Base-by-base conservation (phyloP, 1,140 invertebrate genomes). In the Polyergus mexicanus region DNA sequence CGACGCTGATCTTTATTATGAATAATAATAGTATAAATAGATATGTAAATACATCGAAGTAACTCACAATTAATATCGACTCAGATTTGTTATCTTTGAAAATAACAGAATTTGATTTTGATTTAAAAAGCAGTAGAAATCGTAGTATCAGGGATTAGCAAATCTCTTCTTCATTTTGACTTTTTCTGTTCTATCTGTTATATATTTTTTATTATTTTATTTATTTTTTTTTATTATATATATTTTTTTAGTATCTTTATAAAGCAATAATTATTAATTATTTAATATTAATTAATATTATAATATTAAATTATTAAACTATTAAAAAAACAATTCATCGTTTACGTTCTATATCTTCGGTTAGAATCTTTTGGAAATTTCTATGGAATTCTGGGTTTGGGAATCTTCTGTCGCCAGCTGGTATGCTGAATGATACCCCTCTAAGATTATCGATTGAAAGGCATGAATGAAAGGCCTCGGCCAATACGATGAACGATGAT, bases 401-500 rank as follows among this genome's bases (percentile, higher is more conserved):
- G 19, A 72, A 44, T 56, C 19, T 58, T 71, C 51, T 44, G 25
- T 2, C 10, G 25, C 44, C 65, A 81, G 77, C 77, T 71, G 77
- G 65, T 41, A n/a, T n/a, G n/a, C n/a, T 60, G 68, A 83, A 83
- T 72, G 68, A 83, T 83, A 74, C 51, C 13, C 28, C n/a, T 83
- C 38, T 60, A 72, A 72, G 78, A 72, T 83, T 83, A 74, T 28
- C 38, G 54, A 62, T n/a, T 83, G 54, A 28, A 60, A 51, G 38
- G 78, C 68, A 74, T 72, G 68, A 83, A 83, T 72, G 78, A 72
- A 60, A 83, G 78, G n/a, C 66, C 72, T 44, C 51, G 78, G 66
- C 35, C 78, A 60, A 83, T 74, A 74, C 78, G 78, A 83, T 83
- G 68, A 83, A 83, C 62, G 78, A 83, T 83, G n/a, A 38, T 83